phyloP scores from a whole-genome alignment of 1,140 invertebrate genomes.

The Drosophila kepulauana region DNA sequence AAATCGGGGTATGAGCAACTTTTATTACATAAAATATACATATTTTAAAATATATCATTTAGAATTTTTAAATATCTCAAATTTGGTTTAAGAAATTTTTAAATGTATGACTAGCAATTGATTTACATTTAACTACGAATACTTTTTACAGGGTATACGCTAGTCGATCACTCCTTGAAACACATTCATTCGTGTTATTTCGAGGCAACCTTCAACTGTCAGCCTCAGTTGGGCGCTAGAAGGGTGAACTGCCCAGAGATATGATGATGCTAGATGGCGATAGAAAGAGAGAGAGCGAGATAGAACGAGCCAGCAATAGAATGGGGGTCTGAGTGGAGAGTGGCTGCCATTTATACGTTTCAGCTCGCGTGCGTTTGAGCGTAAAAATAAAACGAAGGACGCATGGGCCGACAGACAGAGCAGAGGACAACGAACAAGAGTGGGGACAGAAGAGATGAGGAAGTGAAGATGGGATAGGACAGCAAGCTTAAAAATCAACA shows the following conservation, averaged over 20 bases:
- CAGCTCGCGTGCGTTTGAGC: slow-evolving; percentile 80
- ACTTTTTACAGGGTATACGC: not conserved
- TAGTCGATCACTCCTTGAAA: not conserved
- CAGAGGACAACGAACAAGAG: not conserved
- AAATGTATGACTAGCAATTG: not conserved
- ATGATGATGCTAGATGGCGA: slow-evolving; percentile 51
- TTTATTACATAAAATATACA: not conserved
- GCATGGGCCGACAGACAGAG: slow-evolving; percentile 26
- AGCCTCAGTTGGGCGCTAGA: slow-evolving; percentile 63
- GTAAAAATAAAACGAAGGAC: slow-evolving; percentile 81
- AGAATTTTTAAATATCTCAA: too few relatives aligned
- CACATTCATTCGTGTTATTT: slow-evolving; percentile 32
- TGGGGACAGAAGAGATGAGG: slow-evolving; percentile 16
- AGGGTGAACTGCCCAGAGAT: slow-evolving; percentile 72
- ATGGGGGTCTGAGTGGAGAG: slow-evolving; percentile 21
- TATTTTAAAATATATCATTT: not conserved
- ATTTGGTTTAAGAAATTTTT: not conserved
- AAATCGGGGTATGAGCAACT: not conserved
- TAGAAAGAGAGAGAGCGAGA: slow-evolving; percentile 18
- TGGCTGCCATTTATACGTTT: slow-evolving; percentile 79
- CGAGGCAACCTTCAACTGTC: slow-evolving; percentile 77
- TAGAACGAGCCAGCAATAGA: not conserved
- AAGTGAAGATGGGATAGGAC: slow-evolving; percentile 10
- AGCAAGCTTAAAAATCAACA: slow-evolving; percentile 75
- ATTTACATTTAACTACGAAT: not conserved